A percentile compares a stretch with the other conserved stretches of the same genome.
These are phyloP conservation scores for Tragelaphus eurycerus DNA, from an alignment of 2,797 vertebrate species.

Conservation along the genomic window DNA sequence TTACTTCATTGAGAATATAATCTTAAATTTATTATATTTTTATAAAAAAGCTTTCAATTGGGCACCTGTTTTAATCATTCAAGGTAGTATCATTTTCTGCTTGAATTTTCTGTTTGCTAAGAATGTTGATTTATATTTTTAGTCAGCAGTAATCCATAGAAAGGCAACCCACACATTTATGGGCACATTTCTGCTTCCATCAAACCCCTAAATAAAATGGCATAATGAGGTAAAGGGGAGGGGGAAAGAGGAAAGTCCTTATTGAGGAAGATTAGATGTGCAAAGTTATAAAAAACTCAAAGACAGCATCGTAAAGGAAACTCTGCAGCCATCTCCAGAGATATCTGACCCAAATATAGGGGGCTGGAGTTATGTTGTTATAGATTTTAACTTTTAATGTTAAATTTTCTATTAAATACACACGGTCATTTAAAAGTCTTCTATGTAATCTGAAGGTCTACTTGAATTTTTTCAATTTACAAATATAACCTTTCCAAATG, in stretches of 20 bases:
- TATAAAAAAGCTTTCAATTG: constrained; percentile 47
- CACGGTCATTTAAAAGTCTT: background rate
- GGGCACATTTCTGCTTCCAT: constrained; percentile 28
- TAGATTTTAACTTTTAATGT: constrained; percentile 38
- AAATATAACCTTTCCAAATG: constrained; percentile 69
- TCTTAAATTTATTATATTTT: constrained; percentile 37
- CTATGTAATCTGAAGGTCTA: background rate
- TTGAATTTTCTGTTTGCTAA: background rate
- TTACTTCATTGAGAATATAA: constrained; percentile 26
- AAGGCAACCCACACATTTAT: constrained; percentile 45
- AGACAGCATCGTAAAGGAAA: constrained; percentile 41
- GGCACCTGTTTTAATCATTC: constrained; percentile 49
- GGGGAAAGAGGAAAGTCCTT: constrained; percentile 9
- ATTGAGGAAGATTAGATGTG: constrained; percentile 24
- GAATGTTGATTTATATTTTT: constrained; percentile 44
- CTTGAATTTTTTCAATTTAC: constrained; percentile 34
- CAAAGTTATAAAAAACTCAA: constrained; percentile 30
- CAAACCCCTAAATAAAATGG: constrained; percentile 28
- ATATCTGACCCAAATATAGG: background rate
- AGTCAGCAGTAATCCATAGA: constrained; percentile 29
- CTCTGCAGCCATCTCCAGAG: constrained; percentile 16
- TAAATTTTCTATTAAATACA: constrained; percentile 12
- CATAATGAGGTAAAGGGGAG: background rate
- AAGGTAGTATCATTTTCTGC: constrained; percentile 12
- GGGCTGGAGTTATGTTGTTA: background rate